These are phyloP conservation scores for Pithys albifrons DNA, from an alignment of 2,113 vertebrate genomes.

Conservation along the genomic window DNA sequence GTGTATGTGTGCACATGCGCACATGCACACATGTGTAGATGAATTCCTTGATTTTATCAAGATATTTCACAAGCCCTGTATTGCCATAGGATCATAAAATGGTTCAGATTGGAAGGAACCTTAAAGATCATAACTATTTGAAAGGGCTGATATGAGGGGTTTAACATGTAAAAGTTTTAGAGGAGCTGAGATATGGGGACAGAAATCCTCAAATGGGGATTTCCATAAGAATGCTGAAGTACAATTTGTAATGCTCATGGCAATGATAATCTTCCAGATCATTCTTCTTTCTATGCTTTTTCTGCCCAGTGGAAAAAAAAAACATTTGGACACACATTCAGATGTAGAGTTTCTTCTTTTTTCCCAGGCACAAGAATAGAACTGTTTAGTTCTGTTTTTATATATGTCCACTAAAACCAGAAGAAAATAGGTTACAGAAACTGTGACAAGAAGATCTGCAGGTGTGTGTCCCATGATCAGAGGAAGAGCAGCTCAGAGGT, in stretches of 20 bases:
- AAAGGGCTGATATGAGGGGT: background rate
- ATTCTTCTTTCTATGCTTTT: background rate
- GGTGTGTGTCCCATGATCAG: slow-evolving; percentile 8
- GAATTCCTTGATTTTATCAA: background rate
- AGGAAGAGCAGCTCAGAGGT: slow-evolving; percentile 13
- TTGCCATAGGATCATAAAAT: background rate
- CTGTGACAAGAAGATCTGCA: background rate
- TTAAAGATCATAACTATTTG: background rate
- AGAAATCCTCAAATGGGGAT: background rate
- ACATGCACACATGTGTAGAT: background rate
- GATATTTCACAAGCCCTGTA: accelerated
- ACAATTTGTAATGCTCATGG: background rate
- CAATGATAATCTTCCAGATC: background rate
- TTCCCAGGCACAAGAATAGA: background rate
- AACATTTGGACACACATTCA: accelerated
- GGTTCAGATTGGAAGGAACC: background rate
- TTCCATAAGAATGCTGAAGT: background rate
- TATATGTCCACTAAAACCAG: background rate
- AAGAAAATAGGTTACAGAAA: background rate
- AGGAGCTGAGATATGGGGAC: background rate
- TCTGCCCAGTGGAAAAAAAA: background rate
- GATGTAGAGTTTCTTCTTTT: background rate
- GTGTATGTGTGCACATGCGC: background rate
- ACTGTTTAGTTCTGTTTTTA: background rate
- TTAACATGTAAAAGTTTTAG: background rate